A percentile compares a stretch with the other conserved stretches of the same genome.
Evolutionary conservation across 2,113 vertebrate species (phyloP).

Genomic region (Melanerpes formicivorus): DNA sequence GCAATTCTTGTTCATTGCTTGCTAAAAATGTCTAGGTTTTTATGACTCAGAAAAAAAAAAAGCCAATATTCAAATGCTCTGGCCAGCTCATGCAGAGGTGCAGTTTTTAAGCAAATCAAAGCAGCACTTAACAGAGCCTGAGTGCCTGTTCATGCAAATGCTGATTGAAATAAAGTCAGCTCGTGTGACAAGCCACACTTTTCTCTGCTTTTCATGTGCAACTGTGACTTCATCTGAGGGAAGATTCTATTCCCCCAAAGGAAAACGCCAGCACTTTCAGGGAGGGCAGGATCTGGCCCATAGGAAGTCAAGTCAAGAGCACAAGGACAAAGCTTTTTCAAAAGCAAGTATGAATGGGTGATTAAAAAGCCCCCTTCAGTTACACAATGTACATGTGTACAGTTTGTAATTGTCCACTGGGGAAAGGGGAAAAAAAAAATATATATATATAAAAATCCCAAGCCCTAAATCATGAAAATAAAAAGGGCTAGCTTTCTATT

Average conservation of each 20-base stretch:
- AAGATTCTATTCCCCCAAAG: background rate
- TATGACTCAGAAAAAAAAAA: conserved; percentile 39
- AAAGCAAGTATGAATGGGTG: conserved; percentile 34
- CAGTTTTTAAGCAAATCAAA: conserved; percentile 64
- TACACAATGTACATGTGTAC: conserved; percentile 51
- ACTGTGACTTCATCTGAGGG: conserved; percentile 25
- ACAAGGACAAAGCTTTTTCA: conserved; percentile 33
- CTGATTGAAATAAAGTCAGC: conserved; percentile 25
- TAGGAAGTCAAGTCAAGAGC: conserved; percentile 35
- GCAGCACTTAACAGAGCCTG: conserved; percentile 46
- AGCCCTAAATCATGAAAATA: conserved; percentile 52
- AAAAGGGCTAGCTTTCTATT: conserved; percentile 53
- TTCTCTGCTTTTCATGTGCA: conserved; percentile 49
- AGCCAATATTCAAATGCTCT: conserved; percentile 64
- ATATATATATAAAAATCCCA: background rate
- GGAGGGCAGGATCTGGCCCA: background rate
- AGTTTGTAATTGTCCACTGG: conserved; percentile 46
- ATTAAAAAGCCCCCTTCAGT: conserved; percentile 62
- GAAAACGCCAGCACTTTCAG: conserved; percentile 30
- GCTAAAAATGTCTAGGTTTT: conserved; percentile 56
- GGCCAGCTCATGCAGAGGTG: conserved; percentile 33
- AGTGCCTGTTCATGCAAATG: conserved; percentile 41
- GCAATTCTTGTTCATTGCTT: conserved; percentile 59
- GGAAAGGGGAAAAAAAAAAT: conserved; percentile 6
- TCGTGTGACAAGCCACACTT: conserved; percentile 57